Conservation (phyloP, 2,797 vertebrate genomes). For the Oophaga sylvatica region DNA sequence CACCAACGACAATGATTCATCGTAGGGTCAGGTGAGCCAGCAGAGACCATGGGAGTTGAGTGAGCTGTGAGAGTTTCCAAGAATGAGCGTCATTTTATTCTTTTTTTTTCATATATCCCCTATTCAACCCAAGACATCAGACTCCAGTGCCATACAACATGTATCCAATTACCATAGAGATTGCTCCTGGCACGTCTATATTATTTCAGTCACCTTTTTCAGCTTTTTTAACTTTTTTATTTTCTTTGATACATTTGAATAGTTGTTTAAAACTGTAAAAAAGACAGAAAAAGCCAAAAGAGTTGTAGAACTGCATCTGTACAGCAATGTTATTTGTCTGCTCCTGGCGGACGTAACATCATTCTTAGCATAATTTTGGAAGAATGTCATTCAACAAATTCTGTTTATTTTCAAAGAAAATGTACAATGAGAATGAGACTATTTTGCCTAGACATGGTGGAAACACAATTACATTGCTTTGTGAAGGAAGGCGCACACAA, state of each 20-base stretch:
- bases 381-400: conserved; percentile 27
- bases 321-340: conserved; percentile 2
- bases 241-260: background rate
- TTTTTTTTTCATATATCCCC: too few relatives aligned
- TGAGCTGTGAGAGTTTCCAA: too few relatives aligned
- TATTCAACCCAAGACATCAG: background rate
- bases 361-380: conserved; percentile 2
- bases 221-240: background rate
- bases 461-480: conserved; percentile 51
- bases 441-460: conserved; percentile 3
- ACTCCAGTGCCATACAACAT: background rate
- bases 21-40: too few relatives aligned
- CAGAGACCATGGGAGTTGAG: too few relatives aligned
- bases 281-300: background rate
- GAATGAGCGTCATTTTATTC: too few relatives aligned
- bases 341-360: background rate
- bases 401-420: conserved; percentile 46
- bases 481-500: conserved; percentile 52
- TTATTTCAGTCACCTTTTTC: background rate
- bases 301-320: background rate
- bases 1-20: too few relatives aligned
- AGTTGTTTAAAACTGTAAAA: background rate
- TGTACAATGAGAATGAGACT: conserved; percentile 43
- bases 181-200: too few relatives aligned
- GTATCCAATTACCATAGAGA: too few relatives aligned